Conservation (phyloP, 2,797 vertebrate species). For the Buceros bicornis region DNA sequence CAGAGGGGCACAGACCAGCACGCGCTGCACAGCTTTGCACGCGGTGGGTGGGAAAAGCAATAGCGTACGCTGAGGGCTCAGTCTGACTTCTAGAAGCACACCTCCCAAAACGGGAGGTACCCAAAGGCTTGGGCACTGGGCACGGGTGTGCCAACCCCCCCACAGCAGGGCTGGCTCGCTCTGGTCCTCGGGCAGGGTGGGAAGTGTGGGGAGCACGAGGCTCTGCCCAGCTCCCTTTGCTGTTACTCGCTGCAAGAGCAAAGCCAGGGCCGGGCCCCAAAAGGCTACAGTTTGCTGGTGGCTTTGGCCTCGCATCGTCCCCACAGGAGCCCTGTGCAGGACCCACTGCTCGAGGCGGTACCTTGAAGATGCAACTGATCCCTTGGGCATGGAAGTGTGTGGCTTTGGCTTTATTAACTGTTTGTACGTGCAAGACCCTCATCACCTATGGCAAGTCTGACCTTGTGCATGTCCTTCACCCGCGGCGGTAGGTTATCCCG, state of each 20-base stretch:
- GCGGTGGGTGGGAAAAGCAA: neutral
- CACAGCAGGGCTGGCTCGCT: rapidly evolving
- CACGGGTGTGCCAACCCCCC: rapidly evolving
- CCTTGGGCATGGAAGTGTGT: rapidly evolving
- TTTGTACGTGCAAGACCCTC: rapidly evolving
- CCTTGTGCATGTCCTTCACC: constrained; percentile 96
- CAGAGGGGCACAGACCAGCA: neutral
- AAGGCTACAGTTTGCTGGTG: rapidly evolving
- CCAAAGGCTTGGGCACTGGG: neutral
- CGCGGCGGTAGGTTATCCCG: constrained; percentile 95
- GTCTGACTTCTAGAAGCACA: neutral
- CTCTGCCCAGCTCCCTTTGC: neutral
- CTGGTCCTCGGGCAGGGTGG: rapidly evolving
- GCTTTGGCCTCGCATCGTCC: neutral
- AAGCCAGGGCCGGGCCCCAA: neutral
- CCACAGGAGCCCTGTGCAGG: rapidly evolving
- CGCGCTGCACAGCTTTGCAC: neutral
- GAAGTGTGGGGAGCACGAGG: rapidly evolving
- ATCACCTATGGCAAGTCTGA: constrained; percentile 15
- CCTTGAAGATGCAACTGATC: rapidly evolving
- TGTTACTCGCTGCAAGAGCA: neutral
- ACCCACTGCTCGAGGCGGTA: neutral
- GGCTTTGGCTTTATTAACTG: rapidly evolving
- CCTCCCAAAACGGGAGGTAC: neutral
- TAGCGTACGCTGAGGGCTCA: rapidly evolving